Evolutionary conservation across 2,888 invertebrate species (phyloP).

Genomic region (Eilema sororculum): DNA sequence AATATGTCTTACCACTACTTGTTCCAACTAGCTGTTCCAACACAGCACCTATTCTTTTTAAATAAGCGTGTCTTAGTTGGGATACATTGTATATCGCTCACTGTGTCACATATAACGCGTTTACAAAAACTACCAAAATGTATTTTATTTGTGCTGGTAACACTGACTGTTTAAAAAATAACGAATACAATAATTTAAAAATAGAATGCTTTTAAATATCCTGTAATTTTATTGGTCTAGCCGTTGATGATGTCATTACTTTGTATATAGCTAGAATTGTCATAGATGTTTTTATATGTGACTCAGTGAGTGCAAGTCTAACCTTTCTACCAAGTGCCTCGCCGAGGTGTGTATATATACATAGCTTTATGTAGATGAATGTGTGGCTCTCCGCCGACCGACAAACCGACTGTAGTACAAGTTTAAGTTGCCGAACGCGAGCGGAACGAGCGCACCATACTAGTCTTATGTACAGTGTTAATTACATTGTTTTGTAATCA

Average conservation of each 20-base stretch:
- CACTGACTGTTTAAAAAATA: not conserved
- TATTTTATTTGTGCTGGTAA: not conserved
- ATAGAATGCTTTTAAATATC: not conserved
- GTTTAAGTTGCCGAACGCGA: slow-evolving; percentile 25
- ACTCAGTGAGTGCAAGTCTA: slow-evolving; percentile 14
- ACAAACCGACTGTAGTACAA: slow-evolving; percentile 23
- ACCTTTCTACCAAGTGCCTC: slow-evolving; percentile 75
- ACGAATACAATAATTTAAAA: not conserved
- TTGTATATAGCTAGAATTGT: slow-evolving; percentile 1
- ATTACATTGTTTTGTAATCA: slow-evolving; percentile 77
- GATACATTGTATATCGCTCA: slow-evolving; percentile 27
- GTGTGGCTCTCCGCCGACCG: slow-evolving; percentile 69
- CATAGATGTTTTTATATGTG: not conserved
- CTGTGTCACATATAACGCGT: slow-evolving; percentile 27
- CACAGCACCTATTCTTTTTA: slow-evolving; percentile 16
- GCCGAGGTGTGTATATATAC: slow-evolving; percentile 76
- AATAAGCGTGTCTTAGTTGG: slow-evolving; percentile 33
- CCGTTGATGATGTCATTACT: slow-evolving; percentile 6
- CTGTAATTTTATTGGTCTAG: not conserved
- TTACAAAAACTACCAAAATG: not conserved
- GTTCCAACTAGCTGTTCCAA: slow-evolving; percentile 23
- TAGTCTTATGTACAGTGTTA: slow-evolving; percentile 80
- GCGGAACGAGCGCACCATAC: slow-evolving; percentile 49
- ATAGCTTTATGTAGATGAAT: slow-evolving; percentile 77
- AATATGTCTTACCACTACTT: slow-evolving; percentile 15